Evolutionary conservation across 2,797 vertebrate genomes (phyloP).

Genomic region (Rhabdophis nuchalis): DNA sequence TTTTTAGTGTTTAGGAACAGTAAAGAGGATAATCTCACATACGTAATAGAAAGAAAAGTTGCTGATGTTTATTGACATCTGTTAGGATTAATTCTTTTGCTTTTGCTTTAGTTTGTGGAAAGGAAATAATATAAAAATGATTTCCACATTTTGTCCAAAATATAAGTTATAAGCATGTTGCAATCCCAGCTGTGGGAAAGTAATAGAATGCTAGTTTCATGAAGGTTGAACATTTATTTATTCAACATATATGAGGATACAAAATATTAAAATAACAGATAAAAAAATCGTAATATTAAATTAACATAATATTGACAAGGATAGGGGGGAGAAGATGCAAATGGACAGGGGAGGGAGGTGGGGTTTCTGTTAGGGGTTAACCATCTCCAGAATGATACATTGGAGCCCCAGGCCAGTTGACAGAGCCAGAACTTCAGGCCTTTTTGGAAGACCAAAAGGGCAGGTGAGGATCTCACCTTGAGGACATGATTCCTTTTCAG

Average conservation of each 20-base stretch:
- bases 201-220: neutral
- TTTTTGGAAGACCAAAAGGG: neutral
- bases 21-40: neutral
- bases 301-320: neutral
- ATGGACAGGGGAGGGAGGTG: too few relatives aligned
- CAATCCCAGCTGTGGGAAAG: neutral
- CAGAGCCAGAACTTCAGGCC: neutral
- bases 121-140: neutral
- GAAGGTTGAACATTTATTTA: neutral
- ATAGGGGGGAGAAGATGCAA: neutral
- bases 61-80: neutral
- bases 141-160: neutral
- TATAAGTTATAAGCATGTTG: neutral
- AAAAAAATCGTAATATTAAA: neutral
- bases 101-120: neutral
- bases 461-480: neutral
- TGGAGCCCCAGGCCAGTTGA: neutral
- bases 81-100: neutral
- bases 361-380: neutral
- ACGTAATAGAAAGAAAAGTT: neutral
- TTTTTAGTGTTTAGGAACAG: neutral
- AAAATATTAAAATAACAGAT: neutral
- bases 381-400: neutral
- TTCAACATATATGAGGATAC: neutral
- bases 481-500: neutral